Evolutionary conservation across 2,113 vertebrate species (phyloP).

Genomic region (Python bivittatus): DNA sequence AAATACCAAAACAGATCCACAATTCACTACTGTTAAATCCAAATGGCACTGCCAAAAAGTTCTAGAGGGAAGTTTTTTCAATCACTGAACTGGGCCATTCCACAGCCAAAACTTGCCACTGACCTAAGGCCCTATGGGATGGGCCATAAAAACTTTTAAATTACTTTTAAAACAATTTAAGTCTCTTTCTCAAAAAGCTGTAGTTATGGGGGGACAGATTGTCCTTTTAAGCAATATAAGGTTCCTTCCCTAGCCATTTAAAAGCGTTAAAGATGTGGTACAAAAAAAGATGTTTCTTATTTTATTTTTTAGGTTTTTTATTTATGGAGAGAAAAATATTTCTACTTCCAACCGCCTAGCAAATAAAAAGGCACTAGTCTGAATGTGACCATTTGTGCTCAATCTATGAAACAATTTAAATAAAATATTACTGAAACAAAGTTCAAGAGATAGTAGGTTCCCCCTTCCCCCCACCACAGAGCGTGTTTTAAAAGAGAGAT

Average conservation of each 20-base stretch:
- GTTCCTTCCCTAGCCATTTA: background rate
- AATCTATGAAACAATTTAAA: background rate
- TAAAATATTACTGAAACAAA: background rate
- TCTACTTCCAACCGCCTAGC: background rate
- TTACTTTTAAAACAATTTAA: background rate
- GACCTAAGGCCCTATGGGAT: background rate
- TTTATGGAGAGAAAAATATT: background rate
- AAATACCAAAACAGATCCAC: background rate
- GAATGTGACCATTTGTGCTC: background rate
- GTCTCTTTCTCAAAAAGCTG: background rate
- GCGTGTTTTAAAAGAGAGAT: background rate
- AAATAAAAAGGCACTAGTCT: background rate
- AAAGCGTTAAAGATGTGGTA: no score
- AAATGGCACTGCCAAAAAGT: background rate
- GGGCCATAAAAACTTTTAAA: background rate
- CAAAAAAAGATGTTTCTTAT: rapidly evolving
- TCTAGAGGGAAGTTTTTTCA: background rate
- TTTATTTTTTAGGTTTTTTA: background rate
- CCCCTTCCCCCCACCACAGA: background rate
- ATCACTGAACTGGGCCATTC: background rate
- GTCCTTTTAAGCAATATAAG: background rate
- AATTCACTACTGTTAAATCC: background rate
- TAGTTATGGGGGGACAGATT: background rate
- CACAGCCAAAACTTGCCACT: background rate
- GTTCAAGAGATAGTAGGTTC: background rate